Percentiles rank a stretch among this genome's conserved stretches.
Conservation (phyloP, 2,113 vertebrate genomes). For the Orycteropus afer region DNA sequence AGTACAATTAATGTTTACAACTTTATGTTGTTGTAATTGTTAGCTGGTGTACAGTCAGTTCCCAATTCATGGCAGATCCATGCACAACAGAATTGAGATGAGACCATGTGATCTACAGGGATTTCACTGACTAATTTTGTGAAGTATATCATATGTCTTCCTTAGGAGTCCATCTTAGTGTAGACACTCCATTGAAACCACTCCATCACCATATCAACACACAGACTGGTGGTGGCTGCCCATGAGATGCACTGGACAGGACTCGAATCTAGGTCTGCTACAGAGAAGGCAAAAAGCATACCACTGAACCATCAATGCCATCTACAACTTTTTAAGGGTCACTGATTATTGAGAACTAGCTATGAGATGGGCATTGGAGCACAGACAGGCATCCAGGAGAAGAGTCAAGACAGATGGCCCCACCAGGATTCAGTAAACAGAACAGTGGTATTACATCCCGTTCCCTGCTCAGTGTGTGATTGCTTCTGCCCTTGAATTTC, state of each 20-base stretch:
- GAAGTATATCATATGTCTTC: background rate
- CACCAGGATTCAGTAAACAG: background rate
- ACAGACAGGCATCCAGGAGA: background rate
- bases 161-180: background rate
- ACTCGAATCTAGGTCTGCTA: background rate
- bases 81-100: background rate
- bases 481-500: rapidly evolving
- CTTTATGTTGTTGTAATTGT: too few species aligned
- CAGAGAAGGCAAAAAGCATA: background rate
- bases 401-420: background rate
- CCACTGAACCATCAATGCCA: background rate
- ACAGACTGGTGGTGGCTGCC: background rate
- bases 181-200: background rate
- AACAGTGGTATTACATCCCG: rapidly evolving
- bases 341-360: rapidly evolving
- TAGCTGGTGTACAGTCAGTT: background rate
- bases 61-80: background rate
- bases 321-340: background rate
- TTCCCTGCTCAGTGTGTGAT: background rate
- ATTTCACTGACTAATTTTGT: background rate
- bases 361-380: background rate
- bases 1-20: background rate
- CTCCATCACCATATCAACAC: background rate
- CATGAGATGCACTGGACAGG: background rate
- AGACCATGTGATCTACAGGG: background rate